Conservation (phyloP, 2,888 invertebrate genomes). For the Epinotia brunnichana region DNA sequence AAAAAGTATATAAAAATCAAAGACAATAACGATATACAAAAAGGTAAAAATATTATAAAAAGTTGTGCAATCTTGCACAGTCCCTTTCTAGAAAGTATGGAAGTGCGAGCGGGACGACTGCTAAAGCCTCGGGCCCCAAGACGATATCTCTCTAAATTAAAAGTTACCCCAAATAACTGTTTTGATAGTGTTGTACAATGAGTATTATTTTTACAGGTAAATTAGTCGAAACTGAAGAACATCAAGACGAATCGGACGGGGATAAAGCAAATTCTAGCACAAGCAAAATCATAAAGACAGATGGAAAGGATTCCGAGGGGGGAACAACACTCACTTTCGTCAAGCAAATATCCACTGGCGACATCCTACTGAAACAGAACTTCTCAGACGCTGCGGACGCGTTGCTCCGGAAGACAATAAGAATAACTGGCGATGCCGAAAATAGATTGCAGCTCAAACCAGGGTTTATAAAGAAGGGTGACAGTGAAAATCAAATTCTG, state of each 20-base stretch:
- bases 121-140: too few relatives aligned
- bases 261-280: slow-evolving; percentile 68
- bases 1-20: too few relatives aligned
- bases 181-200: slow-evolving; percentile 4
- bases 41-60: too few relatives aligned
- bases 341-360: slow-evolving; percentile 76
- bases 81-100: too few relatives aligned
- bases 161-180: too few relatives aligned
- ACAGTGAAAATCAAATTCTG: slow-evolving; percentile 77
- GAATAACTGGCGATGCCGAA: slow-evolving; percentile 76
- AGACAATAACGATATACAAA: too few relatives aligned
- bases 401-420: slow-evolving; percentile 75
- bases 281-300: slow-evolving; percentile 63
- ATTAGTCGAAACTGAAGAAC: slow-evolving; percentile 84
- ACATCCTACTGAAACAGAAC: slow-evolving; percentile 75
- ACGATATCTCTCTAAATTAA: too few relatives aligned
- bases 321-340: slow-evolving; percentile 72
- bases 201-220: slow-evolving; percentile 75
- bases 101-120: too few relatives aligned
- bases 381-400: slow-evolving; percentile 72
- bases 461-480: slow-evolving; percentile 75
- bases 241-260: slow-evolving; percentile 83
- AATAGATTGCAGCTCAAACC: slow-evolving; percentile 77
- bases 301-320: slow-evolving; percentile 67
- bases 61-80: too few relatives aligned